phyloP scores from a whole-genome alignment of 1,140 invertebrate species.

The Drosophila guanche region DNA sequence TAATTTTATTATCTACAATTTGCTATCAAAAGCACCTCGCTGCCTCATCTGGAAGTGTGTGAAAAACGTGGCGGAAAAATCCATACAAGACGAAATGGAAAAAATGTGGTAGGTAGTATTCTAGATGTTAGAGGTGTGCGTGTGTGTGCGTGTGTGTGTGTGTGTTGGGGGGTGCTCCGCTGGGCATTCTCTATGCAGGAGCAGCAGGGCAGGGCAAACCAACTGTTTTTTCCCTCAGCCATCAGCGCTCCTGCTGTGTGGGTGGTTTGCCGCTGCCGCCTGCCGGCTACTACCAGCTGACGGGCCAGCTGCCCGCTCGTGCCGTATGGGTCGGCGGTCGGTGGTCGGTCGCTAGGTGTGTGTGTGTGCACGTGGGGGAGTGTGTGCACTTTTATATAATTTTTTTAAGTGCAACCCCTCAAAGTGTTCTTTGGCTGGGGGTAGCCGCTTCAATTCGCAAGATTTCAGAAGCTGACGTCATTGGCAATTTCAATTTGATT shows the following conservation, averaged over 20 bases:
- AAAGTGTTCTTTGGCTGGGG: background rate
- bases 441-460: constrained; percentile 25
- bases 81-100: constrained; percentile 59
- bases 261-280: constrained; percentile 22
- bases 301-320: constrained; percentile 23
- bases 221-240: constrained; percentile 29
- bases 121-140: constrained; percentile 47
- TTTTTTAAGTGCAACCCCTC: constrained; percentile 22
- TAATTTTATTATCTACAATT: constrained; percentile 52
- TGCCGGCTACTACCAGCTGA: constrained; percentile 47
- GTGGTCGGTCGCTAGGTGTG: background rate
- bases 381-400: constrained; percentile 45
- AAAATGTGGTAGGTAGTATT: constrained; percentile 70
- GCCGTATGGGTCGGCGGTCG: background rate
- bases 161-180: constrained; percentile 66
- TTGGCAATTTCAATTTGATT: constrained; percentile 33
- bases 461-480: constrained; percentile 31
- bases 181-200: constrained; percentile 62
- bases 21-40: constrained; percentile 41
- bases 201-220: constrained; percentile 24
- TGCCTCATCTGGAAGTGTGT: constrained; percentile 51
- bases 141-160: constrained; percentile 32
- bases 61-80: constrained; percentile 80
- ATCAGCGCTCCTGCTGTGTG: too few species aligned
- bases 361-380: background rate